Conservation (phyloP, 2,797 vertebrate species). For the Serranus cabrilla region DNA sequence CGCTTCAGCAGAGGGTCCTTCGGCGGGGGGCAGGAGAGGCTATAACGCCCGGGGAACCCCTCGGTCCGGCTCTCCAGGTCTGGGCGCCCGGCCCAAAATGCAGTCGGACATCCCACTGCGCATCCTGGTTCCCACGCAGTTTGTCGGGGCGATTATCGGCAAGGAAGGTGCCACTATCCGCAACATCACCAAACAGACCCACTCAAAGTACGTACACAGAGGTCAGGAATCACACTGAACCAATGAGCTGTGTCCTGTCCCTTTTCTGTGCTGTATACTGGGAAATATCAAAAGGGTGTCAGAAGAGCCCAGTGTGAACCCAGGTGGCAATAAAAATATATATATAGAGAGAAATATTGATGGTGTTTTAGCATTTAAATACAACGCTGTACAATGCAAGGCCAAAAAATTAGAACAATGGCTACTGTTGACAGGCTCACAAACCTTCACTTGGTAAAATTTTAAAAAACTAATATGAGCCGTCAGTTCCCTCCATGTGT, state of each 20-base stretch:
- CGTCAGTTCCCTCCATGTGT: no score
- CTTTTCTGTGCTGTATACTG: background rate
- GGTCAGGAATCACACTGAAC: conserved; percentile 32
- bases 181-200: conserved; percentile 98
- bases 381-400: no score
- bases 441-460: background rate
- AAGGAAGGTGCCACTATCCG: conserved; percentile 98
- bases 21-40: conserved; percentile 89
- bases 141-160: conserved; percentile 98
- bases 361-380: no score
- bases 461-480: background rate
- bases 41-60: conserved; percentile 91
- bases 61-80: conserved; percentile 91
- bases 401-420: no score
- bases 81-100: conserved; percentile 90
- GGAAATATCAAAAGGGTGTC: no score
- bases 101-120: conserved; percentile 95
- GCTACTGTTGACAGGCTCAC: no score
- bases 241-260: background rate
- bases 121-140: conserved; percentile 97
- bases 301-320: no score
- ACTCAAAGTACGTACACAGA: conserved; percentile 92
- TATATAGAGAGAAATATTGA: no score
- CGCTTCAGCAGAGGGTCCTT: conserved; percentile 85
- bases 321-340: no score